These are phyloP conservation scores for Tamandua tetradactyla DNA, from an alignment of 2,797 vertebrate species.

Conservation along the genomic window DNA sequence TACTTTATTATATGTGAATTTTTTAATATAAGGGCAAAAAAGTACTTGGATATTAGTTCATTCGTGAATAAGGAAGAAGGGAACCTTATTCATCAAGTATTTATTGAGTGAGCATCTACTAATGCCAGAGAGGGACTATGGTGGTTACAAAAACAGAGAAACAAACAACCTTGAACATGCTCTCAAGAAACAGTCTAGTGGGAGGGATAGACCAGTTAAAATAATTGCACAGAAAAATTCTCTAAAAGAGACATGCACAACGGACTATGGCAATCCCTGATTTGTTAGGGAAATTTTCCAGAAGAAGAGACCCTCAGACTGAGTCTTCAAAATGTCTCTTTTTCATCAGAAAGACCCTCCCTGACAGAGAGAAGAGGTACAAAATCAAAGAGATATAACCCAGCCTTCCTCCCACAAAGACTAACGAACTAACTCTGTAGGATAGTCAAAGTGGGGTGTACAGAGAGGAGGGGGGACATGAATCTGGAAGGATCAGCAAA, in stretches of 20 bases:
- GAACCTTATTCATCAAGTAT: neutral
- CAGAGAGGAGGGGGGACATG: no score
- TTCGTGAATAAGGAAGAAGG: neutral
- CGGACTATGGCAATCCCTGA: neutral
- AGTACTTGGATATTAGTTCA: neutral
- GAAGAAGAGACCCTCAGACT: neutral
- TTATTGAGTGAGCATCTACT: no score
- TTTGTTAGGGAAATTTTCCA: neutral
- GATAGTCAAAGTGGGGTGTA: neutral
- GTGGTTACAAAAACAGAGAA: neutral
- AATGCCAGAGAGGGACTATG: neutral
- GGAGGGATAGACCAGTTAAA: neutral
- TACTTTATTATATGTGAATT: neutral
- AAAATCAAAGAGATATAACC: neutral
- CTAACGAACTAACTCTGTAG: neutral
- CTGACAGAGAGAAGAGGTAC: neutral
- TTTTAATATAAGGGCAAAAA: neutral
- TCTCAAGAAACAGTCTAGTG: neutral
- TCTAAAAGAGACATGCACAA: neutral
- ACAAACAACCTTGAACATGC: neutral
- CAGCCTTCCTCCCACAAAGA: neutral
- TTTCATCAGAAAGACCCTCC: neutral
- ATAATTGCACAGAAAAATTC: neutral
- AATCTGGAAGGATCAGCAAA: neutral
- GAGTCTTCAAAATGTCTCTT: slow-evolving; percentile 1